Evolutionary conservation across 2,113 vertebrate species (phyloP), one percentile per base, ranked within the genome.

Genomic region (Pseudorectes ferrugineus): DNA sequence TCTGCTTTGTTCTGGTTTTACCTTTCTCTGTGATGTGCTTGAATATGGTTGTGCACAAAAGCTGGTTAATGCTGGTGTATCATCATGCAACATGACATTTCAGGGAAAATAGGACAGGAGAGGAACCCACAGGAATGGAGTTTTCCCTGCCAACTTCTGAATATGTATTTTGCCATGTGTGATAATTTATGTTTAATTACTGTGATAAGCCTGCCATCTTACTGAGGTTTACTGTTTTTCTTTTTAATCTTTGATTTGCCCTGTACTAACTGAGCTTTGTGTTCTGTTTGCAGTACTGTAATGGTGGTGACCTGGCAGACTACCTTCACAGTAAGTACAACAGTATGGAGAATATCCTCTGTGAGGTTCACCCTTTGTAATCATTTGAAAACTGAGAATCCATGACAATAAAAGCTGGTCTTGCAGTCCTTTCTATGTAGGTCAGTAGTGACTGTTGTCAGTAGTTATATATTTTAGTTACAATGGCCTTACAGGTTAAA

Each of bases 241-340:
- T 38, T 43, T 59, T 54, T 68, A 49, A 75, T 80, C 38, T 74
- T 51, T 46, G 25, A 7, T 68, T 75, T 88, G 10, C 67, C 17
- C 45, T 84, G 10, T 28, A 18, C 48, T 91, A 66, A 94, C 38
- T 72, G 61, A 82, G 36, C 28, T 90, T 58, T 90, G 17, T 33
- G 36, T 72, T 92, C 24, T 95, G 33, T 97, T 97, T 97, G 71
- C 92, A 99, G 99, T 99, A 99, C 95, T 99, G 99, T 95, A 99
- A 99, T 43, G 99, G 99, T 48, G 99, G 99, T 31, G 99, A 99
- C 96, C 98, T 99, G 94, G 99, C 99, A 8, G 99, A 99, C 85
- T 99, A 99, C 92, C 98, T 99, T 83, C 99, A 99, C 96, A 98
- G 99, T 99, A 98, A 99, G 99, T 99, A 89, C 22, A 77, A 14